Evolutionary conservation across 2,888 invertebrate genomes (phyloP), one percentile per base, ranked within the genome.

Genomic region (Caenorhabditis zanzibari): DNA sequence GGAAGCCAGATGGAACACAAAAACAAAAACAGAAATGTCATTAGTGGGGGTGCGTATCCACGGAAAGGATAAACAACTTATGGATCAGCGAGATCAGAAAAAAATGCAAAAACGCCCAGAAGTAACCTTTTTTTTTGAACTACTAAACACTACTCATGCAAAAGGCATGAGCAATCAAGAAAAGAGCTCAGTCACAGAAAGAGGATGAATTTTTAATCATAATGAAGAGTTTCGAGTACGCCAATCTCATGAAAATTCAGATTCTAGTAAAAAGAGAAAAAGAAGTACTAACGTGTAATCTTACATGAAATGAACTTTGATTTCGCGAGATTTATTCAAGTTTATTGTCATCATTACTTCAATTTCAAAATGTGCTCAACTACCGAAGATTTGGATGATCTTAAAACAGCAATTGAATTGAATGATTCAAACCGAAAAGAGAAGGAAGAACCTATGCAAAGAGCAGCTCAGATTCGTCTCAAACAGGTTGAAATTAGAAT

Each of bases 391-490:
- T 10, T 24, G 6, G 79, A 82, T 56, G 82, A 82, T 59, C n/a
- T 82, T 24, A 38, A 44, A 19, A 82, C 82, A n/a, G 82, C 82
- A 4, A 77, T 82, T 16, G 80, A 73, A 24, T 63, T 26, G 52
- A 66, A 35, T 19, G 83, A 83, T 14, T 14, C 38, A 6, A 32
- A 32, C 26, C 16, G 35, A 41, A 76, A 76, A 28, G 74, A 64
- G 14, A 74, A 63, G 32, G 71, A 79, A 5, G 64, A 77, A 10
- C 74, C 61, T n/a, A 52, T 68, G 59, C 80, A 76, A 19, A 58
- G 72, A 61, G 83, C 83, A 6, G 28, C 63, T 0, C 80, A 74
- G 28, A 84, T 84, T 54, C 71, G 83, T 9, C 80, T 84, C 44
- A 84, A 84, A 32, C 80, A 80, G 77, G 82, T 82, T 47, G 16